These are phyloP conservation scores for Monopis laevigella DNA, from an alignment of 2,888 invertebrate genomes.

Conservation along the genomic window DNA sequence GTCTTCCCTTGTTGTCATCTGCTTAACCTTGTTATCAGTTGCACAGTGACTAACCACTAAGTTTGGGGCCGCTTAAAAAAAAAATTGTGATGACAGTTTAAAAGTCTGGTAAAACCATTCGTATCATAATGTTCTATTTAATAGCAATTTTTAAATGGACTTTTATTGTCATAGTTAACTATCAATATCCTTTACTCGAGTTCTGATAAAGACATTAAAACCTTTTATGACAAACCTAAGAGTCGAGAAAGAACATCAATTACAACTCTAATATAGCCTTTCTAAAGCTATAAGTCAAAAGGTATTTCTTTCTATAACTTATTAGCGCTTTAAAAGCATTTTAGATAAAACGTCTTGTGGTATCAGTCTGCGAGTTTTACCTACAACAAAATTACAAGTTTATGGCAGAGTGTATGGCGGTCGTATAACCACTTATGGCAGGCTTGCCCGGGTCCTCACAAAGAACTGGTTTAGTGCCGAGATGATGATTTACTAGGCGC, in stretches of 20 bases:
- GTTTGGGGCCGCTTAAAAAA: too few species aligned
- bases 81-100: too few species aligned
- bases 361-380: slow-evolving; percentile 44
- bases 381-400: slow-evolving; percentile 57
- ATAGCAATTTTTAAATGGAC: too few species aligned
- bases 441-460: slow-evolving; percentile 24
- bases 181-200: too few species aligned
- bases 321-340: slow-evolving; percentile 53
- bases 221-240: slow-evolving; percentile 4
- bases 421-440: slow-evolving; percentile 36
- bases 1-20: too few species aligned
- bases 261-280: not conserved
- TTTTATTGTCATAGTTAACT: too few species aligned
- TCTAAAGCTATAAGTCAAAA: not conserved
- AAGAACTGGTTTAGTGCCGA: slow-evolving; percentile 48
- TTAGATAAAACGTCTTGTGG: slow-evolving; percentile 46
- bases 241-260: not conserved
- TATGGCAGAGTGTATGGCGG: slow-evolving; percentile 45
- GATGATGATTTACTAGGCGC: slow-evolving; percentile 57
- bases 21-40: too few species aligned
- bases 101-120: too few species aligned
- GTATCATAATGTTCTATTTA: too few species aligned
- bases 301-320: slow-evolving; percentile 22
- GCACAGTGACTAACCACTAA: too few species aligned
- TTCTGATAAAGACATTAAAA: slow-evolving; percentile 4